phyloP scores from a whole-genome alignment of 2,113 vertebrate species.

The Aplodontia rufa region DNA sequence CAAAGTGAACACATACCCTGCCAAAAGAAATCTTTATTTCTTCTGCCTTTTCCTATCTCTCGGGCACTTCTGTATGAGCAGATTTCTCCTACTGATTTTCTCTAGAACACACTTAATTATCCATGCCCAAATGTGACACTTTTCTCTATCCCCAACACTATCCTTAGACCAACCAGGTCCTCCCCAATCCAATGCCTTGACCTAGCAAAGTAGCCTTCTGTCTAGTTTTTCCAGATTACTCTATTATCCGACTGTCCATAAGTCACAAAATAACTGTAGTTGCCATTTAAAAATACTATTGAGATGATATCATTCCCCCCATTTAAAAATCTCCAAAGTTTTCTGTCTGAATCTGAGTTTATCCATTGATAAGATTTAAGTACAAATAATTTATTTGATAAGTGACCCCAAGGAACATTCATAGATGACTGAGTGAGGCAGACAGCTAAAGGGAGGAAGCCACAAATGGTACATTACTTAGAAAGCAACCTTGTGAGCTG shows the following conservation, averaged over 20 bases:
- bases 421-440: not conserved
- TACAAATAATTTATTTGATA: not conserved
- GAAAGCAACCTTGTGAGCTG: not conserved
- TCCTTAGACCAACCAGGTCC: not conserved
- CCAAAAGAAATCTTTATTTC: not conserved
- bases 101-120: not conserved
- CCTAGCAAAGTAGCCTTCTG: not conserved
- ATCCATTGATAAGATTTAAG: not conserved
- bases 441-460: not conserved
- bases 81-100: not conserved
- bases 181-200: not conserved
- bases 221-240: not conserved
- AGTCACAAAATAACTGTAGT: not conserved
- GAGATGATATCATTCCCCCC: not conserved
- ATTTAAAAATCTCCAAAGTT: not conserved
- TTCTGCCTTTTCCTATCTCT: not conserved
- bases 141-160: not conserved
- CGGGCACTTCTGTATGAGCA: not conserved
- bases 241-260: not conserved
- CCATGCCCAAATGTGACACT: not conserved
- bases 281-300: not conserved
- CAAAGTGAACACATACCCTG: not conserved
- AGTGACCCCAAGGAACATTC: not conserved
- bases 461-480: not conserved
- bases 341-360: slow-evolving; percentile 13